Percentiles rank a stretch among this genome's conserved stretches.
Conservation (phyloP, 2,888 invertebrate genomes). For the Theretra japonica region DNA sequence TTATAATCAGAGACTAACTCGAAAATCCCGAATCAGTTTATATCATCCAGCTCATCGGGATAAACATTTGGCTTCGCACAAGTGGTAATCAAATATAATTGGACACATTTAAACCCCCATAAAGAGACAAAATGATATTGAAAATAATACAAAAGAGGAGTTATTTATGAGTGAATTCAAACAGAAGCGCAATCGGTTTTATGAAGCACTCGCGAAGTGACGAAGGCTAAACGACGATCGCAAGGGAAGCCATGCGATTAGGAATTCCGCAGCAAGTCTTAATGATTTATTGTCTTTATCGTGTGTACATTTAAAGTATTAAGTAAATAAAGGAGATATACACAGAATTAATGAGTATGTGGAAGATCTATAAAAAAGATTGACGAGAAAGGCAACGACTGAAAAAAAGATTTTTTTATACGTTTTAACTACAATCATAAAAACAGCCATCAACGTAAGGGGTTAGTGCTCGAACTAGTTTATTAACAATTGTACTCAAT, state of each 20-base stretch:
- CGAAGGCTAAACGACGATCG: conserved; percentile 14
- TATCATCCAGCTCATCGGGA: conserved; percentile 4
- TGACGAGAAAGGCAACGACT: no score
- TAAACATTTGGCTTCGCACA: conserved; percentile 23
- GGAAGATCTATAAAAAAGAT: no score
- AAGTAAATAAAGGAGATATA: no score
- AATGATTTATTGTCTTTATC: background rate
- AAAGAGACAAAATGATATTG: conserved; percentile 19
- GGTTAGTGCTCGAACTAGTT: no score
- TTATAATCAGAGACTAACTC: no score
- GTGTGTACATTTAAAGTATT: no score
- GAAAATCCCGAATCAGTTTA: background rate
- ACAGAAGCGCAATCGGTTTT: conserved; percentile 19
- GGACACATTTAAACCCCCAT: conserved; percentile 18
- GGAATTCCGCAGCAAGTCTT: background rate
- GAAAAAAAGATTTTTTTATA: no score
- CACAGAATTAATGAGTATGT: no score
- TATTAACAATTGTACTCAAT: no score
- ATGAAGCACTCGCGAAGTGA: conserved; percentile 13
- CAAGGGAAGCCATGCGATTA: background rate
- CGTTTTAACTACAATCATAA: no score
- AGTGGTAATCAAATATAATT: conserved; percentile 25
- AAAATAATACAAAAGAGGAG: conserved; percentile 12
- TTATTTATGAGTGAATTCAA: conserved; percentile 17
- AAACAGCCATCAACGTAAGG: no score